Base-by-base conservation (phyloP, 2,113 vertebrate species). In the Eonycteris spelaea region DNA sequence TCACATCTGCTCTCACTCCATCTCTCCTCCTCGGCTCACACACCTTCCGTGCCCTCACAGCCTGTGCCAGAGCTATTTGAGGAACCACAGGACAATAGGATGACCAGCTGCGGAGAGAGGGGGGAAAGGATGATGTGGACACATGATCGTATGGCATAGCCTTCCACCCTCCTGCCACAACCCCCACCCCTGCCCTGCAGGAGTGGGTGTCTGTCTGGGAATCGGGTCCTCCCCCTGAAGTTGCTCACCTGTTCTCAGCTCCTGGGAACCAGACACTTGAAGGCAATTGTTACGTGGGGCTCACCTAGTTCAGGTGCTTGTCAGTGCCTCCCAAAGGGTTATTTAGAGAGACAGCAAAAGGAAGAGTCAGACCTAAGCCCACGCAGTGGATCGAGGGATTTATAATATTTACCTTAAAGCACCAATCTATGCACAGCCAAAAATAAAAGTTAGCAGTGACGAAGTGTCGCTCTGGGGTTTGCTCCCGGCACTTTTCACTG, bases 121-220 rank as follows among this genome's bases (percentile, higher is more conserved):
- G 88, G 38, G 48, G 24, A 40, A 96, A 65, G 57, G 43, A 15
- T 14, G 26, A 22, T 0, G 0, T 2, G 7, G 13, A 18, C 10
- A 33, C 2, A 15, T 4, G 13, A 51, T 51, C 28, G 8, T 15
- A 14, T 0, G 13, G 55, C 70, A 3, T 7, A 10, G 5, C 11
- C 48, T 8, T 1, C 30, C 19, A 15, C 51, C 38, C 43, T 22
- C 8, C 2, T 2, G 48, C 45, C 68, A 15, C n/a, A 7, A 30
- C 26, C 15, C 33, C 43, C 24, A 26, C 22, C 8, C 61, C 63
- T 5, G 0, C 21, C 38, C 74, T 9, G 6, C 28, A 48, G 71
- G 33, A 57, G 55, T 35, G 15, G 16, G 7, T 9, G 0, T 53
- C 83, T 45, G 30, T 7, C 13, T 48, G n/a, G 53, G 18, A 26